Evolutionary conservation across 2,888 invertebrate genomes (phyloP).

Genomic region (Athripsodes cinereus): DNA sequence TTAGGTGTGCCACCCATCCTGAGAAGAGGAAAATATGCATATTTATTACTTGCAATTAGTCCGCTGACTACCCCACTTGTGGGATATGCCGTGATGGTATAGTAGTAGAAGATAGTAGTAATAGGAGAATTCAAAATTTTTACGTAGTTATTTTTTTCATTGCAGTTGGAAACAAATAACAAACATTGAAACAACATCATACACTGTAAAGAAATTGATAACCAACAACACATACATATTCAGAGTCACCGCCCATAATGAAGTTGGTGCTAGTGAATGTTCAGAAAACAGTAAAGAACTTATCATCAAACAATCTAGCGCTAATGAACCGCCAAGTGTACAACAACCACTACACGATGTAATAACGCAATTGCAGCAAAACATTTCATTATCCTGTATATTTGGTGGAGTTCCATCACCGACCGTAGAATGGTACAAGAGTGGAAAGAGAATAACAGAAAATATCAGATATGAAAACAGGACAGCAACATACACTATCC

Average conservation of each 20-base stretch:
- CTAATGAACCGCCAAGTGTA: constrained; percentile 57
- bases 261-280: constrained; percentile 66
- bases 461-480: constrained; percentile 61
- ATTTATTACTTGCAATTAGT: too few species aligned
- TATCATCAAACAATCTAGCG: constrained; percentile 49
- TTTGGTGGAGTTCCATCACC: constrained; percentile 73
- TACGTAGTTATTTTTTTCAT: too few species aligned
- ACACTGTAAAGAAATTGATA: constrained; percentile 56
- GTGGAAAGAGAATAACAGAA: constrained; percentile 55
- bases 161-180: constrained; percentile 62
- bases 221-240: constrained; percentile 64
- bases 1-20: too few species aligned
- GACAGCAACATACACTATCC: constrained; percentile 59
- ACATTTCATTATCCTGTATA: constrained; percentile 66
- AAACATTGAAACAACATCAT: constrained; percentile 59
- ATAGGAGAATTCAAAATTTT: too few species aligned
- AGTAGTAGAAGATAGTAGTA: too few species aligned
- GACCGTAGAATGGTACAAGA: constrained; percentile 67
- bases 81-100: too few species aligned
- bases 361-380: constrained; percentile 56
- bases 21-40: too few species aligned
- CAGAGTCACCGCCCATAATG: constrained; percentile 70
- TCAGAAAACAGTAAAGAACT: constrained; percentile 60
- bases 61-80: too few species aligned
- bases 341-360: constrained; percentile 64